Evolutionary conservation across 2,797 vertebrate species (phyloP).

Genomic region (Sparidentex hasta): DNA sequence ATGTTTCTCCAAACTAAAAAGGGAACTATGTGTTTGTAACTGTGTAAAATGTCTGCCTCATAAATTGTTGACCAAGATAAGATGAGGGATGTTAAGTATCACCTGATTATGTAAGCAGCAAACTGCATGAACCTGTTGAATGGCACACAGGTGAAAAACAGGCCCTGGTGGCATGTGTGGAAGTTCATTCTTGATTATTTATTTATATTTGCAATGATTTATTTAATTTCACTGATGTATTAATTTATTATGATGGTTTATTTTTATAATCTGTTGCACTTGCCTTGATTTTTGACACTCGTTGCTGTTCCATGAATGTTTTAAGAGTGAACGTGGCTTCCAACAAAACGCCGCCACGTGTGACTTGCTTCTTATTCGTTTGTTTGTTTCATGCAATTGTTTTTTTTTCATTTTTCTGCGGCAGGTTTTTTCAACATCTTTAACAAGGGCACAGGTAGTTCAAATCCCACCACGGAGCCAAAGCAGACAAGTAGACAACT

Average conservation of each 20-base stretch:
- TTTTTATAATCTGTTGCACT: conserved; percentile 67
- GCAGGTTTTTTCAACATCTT: conserved; percentile 3
- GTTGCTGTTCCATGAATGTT: conserved; percentile 39
- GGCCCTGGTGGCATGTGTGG: conserved; percentile 71
- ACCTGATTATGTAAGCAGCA: conserved; percentile 9
- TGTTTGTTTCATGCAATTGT: conserved; percentile 10
- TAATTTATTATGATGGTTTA: conserved; percentile 61
- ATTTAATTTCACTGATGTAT: conserved; percentile 59
- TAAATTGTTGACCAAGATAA: conserved; percentile 26
- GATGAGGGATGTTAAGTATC: conserved; percentile 19
- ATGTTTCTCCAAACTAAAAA: conserved; percentile 44
- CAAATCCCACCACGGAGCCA: background rate
- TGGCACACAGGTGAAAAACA: conserved; percentile 30
- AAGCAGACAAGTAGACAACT: background rate
- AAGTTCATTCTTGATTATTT: conserved; percentile 47
- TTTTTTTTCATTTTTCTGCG: background rate
- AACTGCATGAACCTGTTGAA: conserved; percentile 41
- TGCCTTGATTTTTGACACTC: conserved; percentile 70
- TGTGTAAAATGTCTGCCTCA: conserved; percentile 53
- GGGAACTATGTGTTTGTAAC: conserved; percentile 48
- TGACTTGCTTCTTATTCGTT: conserved; percentile 5
- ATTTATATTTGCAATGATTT: conserved; percentile 54
- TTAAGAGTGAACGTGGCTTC: conserved; percentile 8
- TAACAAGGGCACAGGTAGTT: background rate
- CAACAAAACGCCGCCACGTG: background rate